These are phyloP conservation scores for Iphiclides podalirius DNA, from an alignment of 2,888 invertebrate genomes.

Conservation along the genomic window DNA sequence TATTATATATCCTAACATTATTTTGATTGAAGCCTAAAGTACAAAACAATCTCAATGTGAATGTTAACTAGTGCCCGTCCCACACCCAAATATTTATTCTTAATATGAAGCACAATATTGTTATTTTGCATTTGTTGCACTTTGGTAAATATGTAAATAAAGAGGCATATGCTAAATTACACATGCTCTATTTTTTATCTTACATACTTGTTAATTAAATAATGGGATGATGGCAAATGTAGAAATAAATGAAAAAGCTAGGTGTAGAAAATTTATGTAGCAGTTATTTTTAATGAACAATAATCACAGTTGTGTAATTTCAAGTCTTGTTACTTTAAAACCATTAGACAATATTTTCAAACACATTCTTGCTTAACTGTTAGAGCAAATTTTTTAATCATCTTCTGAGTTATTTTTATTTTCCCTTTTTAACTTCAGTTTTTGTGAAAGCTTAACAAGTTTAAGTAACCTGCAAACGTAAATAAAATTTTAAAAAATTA, in stretches of 20 bases:
- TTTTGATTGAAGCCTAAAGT: conserved; percentile 49
- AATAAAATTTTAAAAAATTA: too few relatives aligned
- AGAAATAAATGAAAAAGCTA: too few relatives aligned
- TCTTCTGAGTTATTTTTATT: conserved; percentile 38
- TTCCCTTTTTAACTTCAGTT: conserved; percentile 59
- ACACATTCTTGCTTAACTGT: too few relatives aligned
- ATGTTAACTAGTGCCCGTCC: conserved; percentile 53
- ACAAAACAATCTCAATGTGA: conserved; percentile 48
- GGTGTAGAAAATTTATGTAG: too few relatives aligned
- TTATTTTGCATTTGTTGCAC: conserved; percentile 37
- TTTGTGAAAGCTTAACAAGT: conserved; percentile 68
- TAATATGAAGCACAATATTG: conserved; percentile 34
- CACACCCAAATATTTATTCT: conserved; percentile 41
- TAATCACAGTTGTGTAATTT: too few relatives aligned
- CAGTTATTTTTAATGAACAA: too few relatives aligned
- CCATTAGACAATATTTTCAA: too few relatives aligned
- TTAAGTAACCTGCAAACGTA: conserved; percentile 64
- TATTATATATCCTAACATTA: not conserved
- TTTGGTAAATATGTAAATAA: conserved; percentile 35
- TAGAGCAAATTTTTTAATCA: too few relatives aligned
- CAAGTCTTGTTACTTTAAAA: too few relatives aligned
- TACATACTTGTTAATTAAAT: not conserved
- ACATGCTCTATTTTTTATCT: not conserved
- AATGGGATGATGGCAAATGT: too few relatives aligned
- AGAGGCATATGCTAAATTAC: conserved; percentile 15